Evolutionary conservation across 2,113 vertebrate genomes (phyloP).

Genomic region (Paradoxurus hermaphroditus): DNA sequence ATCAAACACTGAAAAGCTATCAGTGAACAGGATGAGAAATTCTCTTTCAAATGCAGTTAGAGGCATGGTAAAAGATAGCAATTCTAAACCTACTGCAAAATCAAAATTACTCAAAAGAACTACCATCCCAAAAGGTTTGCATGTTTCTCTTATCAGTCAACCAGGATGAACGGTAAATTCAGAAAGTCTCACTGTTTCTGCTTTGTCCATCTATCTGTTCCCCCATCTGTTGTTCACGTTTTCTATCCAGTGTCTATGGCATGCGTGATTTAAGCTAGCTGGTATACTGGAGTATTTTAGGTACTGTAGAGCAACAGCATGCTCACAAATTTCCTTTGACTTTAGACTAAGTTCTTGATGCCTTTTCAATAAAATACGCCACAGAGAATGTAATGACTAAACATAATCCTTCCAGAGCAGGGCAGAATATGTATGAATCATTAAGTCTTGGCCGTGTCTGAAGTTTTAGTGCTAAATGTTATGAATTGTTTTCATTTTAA

Average conservation of each 20-base stretch:
- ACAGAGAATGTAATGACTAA: neutral
- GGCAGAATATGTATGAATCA: neutral
- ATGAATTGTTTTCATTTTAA: constrained; percentile 17
- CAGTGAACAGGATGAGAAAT: neutral
- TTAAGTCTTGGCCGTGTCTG: neutral
- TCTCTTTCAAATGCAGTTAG: neutral
- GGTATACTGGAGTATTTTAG: neutral
- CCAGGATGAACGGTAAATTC: neutral
- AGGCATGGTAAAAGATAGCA: neutral
- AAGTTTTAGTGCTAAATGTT: neutral
- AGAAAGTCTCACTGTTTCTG: neutral
- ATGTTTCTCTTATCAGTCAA: neutral
- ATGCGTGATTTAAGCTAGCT: neutral
- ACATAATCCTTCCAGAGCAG: neutral
- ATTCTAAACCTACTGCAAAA: constrained; percentile 31
- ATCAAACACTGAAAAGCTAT: constrained; percentile 22
- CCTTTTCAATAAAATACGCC: constrained; percentile 24
- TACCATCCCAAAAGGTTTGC: neutral
- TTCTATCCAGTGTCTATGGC: neutral
- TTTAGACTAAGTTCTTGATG: constrained; percentile 18
- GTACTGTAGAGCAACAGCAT: neutral
- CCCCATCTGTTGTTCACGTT: neutral
- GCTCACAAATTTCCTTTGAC: neutral
- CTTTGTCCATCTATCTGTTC: neutral
- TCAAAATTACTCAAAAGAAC: constrained; percentile 42